Evolutionary conservation across 92 coral and sea anemone genomes (phyloP), one percentile per base, ranked within the genome.

Genomic region (Zoanthus sansibaricus): DNA sequence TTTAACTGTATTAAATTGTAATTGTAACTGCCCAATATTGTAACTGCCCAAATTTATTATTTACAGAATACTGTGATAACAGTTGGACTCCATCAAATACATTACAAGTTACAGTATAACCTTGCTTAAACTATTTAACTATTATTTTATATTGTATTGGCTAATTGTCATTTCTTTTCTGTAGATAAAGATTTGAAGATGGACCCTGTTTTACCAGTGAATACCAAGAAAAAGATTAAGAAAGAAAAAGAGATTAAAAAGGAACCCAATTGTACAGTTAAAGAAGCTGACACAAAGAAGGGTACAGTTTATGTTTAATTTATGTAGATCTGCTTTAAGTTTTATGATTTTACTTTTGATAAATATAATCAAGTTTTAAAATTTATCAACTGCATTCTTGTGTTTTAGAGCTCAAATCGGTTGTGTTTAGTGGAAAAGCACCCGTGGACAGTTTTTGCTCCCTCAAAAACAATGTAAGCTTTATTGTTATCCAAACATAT

Each of bases 381-480:
- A 9, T 7, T 76, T 20, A 16, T n/a, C 51, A 11, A 17, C 20
- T 62, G 1, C 82, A 71, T 46, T 76, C 54, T 48, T 87, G 55
- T n/a, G 58, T 82, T 86, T 30, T 33, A 72, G 95, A 93, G 9
- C 84, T 93, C 71, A 97, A 95, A 82, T 97, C 99, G 20, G 82
- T 97, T 48, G 96, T 94, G 54, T 97, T 97, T 78, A 89, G 90
- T 86, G 99, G 99, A 32, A 93, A 95, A 88, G 98, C 97, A 56
- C 99, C 99, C 14, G 96, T 97, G n/a, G 99, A 97, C 74, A 84
- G 86, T 46, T 83, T 84, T 64, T 97, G 99, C 72, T 82, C 94
- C 13, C 88, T 97, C 25, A 97, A 93, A 67, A 94, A 93, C 87
- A 92, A 92, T 90, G 94, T 93, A 89, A 58, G 4, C 42, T 37